Conservation (phyloP, 2,113 vertebrate species). For the Bufo gargarizans region DNA sequence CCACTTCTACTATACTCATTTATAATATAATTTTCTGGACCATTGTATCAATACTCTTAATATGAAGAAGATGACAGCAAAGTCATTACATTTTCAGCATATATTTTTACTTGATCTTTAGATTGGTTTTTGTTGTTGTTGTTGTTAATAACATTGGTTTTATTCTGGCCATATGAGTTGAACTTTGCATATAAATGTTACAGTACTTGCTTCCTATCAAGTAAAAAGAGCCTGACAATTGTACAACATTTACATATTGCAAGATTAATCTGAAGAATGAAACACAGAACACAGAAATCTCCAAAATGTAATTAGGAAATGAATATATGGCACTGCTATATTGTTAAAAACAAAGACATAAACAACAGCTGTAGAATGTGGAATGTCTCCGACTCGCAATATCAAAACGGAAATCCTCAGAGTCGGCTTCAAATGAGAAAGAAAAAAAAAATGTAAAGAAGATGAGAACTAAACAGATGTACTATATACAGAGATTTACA, state of each 20-base stretch:
- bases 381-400: constrained; percentile 25
- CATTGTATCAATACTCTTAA: background rate
- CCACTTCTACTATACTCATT: background rate
- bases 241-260: background rate
- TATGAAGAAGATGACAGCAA: background rate
- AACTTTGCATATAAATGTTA: background rate
- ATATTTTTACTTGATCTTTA: background rate
- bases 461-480: constrained; percentile 18
- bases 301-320: constrained; percentile 23
- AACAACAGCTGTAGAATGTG: constrained; percentile 42
- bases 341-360: constrained; percentile 21
- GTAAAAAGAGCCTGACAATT: background rate
- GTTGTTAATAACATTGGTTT: background rate
- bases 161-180: background rate
- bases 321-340: constrained; percentile 30
- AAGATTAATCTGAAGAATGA: constrained; percentile 15
- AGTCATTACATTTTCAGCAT: background rate
- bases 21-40: background rate
- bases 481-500: constrained; percentile 10
- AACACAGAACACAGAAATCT: background rate
- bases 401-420: constrained; percentile 29
- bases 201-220: background rate
- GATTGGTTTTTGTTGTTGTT: background rate
- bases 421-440: constrained; percentile 3
- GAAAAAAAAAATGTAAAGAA: background rate